A percentile compares a stretch with the other conserved stretches of the same genome.
Evolutionary conservation across 1,140 invertebrate genomes (phyloP).

Genomic region (Brachionus calyciflorus): DNA sequence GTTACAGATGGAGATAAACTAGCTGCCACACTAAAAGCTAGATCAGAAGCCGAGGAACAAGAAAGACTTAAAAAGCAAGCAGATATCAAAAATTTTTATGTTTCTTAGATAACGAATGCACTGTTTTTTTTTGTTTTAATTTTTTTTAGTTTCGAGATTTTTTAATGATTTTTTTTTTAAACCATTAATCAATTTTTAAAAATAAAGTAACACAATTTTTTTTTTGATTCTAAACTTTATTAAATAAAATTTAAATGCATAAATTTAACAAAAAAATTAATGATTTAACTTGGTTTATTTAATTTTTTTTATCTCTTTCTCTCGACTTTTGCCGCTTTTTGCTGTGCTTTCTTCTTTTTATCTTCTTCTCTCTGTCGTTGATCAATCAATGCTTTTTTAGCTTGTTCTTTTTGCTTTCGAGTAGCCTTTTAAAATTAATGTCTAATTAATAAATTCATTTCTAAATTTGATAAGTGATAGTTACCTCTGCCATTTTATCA

Average conservation of each 20-base stretch:
- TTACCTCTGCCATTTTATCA: slow-evolving; percentile 14
- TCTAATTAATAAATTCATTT: not conserved
- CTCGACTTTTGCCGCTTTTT: slow-evolving; percentile 26
- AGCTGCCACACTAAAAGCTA: not conserved
- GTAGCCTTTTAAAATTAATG: not conserved
- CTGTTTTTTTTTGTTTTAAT: not conserved
- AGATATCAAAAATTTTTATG: slow-evolving; percentile 45
- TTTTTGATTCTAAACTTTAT: no score
- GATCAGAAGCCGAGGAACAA: slow-evolving; percentile 18
- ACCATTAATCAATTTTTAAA: no score
- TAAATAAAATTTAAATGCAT: no score
- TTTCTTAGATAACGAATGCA: not conserved
- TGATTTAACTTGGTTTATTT: not conserved
- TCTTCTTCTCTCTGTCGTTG: slow-evolving; percentile 34
- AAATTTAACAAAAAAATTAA: no score
- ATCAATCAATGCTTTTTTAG: slow-evolving; percentile 14
- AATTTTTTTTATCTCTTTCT: not conserved
- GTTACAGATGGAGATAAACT: not conserved
- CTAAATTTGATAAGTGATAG: not conserved
- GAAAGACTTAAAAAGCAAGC: slow-evolving; percentile 1
- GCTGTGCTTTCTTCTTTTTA: slow-evolving; percentile 21
- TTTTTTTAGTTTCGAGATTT: not conserved
- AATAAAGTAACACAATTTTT: no score
- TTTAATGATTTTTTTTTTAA: not conserved
- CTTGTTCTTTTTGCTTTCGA: slow-evolving; percentile 31